A percentile compares a stretch with the other conserved stretches of the same genome.
phyloP scores from a whole-genome alignment of 2,113 vertebrate genomes.

The Sprattus sprattus region DNA sequence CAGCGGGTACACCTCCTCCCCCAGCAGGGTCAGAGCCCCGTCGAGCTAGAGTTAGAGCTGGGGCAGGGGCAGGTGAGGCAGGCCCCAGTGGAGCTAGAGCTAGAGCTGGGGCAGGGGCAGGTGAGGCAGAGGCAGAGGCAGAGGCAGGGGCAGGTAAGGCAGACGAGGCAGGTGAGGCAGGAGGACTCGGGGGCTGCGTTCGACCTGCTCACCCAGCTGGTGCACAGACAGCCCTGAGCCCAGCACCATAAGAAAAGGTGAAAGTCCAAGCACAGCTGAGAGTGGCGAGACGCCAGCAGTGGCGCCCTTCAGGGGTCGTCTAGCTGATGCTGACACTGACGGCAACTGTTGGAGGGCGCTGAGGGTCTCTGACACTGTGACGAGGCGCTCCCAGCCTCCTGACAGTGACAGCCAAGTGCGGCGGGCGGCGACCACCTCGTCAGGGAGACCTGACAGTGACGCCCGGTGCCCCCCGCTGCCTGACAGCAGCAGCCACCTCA shows the following conservation, averaged over 20 bases:
- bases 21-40: background rate
- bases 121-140: constrained; percentile 39
- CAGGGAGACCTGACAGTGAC: constrained; percentile 95
- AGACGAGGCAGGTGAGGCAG: constrained; percentile 35
- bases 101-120: constrained; percentile 2
- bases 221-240: constrained; percentile 60
- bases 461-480: constrained; percentile 67
- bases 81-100: background rate
- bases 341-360: constrained; percentile 77
- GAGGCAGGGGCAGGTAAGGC: constrained; percentile 26
- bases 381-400: constrained; percentile 82
- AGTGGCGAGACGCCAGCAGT: constrained; percentile 56
- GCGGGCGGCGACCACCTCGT: constrained; percentile 53
- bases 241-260: constrained; percentile 64
- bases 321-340: constrained; percentile 95
- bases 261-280: constrained; percentile 80
- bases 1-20: background rate
- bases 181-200: background rate
- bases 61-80: background rate
- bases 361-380: constrained; percentile 83
- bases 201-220: too few relatives aligned
- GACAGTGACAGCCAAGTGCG: constrained; percentile 82
- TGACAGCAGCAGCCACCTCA: constrained; percentile 72
- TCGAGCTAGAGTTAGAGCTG: background rate
- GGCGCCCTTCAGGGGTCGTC: constrained; percentile 39